Percentiles rank a stretch among this genome's conserved stretches.
phyloP scores from a whole-genome alignment of 2,797 vertebrate genomes.

The Phaenicophaeus curvirostris region DNA sequence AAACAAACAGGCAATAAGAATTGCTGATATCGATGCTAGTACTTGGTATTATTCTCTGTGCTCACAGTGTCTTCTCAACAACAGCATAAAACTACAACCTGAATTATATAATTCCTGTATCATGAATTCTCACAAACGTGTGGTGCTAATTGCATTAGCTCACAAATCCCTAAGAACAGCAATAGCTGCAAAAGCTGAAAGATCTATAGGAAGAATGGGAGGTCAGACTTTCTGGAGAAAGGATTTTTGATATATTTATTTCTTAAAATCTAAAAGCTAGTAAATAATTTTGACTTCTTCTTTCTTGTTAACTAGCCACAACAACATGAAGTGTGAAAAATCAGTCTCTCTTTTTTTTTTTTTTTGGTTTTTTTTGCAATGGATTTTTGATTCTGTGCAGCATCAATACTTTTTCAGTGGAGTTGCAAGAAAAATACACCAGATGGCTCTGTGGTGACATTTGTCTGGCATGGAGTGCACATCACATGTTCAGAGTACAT shows the following conservation, averaged over 20 bases:
- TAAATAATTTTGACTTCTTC: not conserved
- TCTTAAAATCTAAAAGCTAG: not conserved
- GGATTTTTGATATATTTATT: not conserved
- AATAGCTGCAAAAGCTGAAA: not conserved
- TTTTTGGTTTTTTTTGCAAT: too few species aligned
- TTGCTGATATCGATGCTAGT: not conserved
- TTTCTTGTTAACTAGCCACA: not conserved
- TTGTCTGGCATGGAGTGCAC: not conserved
- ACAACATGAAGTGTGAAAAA: not conserved
- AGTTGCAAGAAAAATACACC: slow-evolving; percentile 71
- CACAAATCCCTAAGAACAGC: not conserved
- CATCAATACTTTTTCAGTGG: slow-evolving; percentile 24
- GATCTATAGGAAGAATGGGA: not conserved
- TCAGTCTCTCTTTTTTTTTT: too few species aligned
- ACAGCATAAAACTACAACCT: not conserved
- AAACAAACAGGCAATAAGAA: not conserved
- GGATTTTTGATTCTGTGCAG: not conserved
- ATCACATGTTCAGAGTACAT: not conserved
- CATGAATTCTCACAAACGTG: not conserved
- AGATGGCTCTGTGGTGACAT: slow-evolving; percentile 69
- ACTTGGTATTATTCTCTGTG: not conserved
- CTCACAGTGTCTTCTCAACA: not conserved
- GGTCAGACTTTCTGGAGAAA: not conserved
- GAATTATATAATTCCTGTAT: not conserved
- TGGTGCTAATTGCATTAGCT: not conserved